Evolutionary conservation across 2,113 vertebrate species (phyloP), one percentile per base, ranked within the genome.

Genomic region (Dromaius novaehollandiae): DNA sequence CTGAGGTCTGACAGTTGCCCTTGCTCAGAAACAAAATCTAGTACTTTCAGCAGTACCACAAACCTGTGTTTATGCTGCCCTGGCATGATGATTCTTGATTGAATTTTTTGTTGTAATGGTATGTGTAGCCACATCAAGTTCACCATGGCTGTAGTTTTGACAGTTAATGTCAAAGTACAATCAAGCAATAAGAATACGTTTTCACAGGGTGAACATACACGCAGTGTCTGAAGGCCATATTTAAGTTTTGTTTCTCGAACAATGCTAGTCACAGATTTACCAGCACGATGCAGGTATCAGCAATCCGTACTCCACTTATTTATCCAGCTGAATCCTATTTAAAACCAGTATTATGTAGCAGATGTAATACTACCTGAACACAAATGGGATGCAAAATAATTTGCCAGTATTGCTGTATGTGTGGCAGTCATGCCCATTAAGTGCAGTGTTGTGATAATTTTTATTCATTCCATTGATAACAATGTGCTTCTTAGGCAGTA

Each of bases 381-480:
- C 66, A 91, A 93, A 93, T 79, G 44, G 25, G 32, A 58, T 91
- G 94, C 1, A 0, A 93, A 95, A 95, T 68, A 0, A 76, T 94
- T 60, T 90, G 34, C 65, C 61, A 73, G 42, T n/a, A 48, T 80
- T 74, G 38, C 58, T 83, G 94, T 79, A 11, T 28, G 28, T 80
- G 85, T 76, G 74, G 65, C 51, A 76, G 53, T 73, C 91, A 82
- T 90, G 55, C 48, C 80, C 77, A 92, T 90, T 93, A 95, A 94
- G 82, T 64, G 46, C 71, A 88, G 34, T 9, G 50, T 66, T 84
- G 71, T 82, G 68, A 94, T 93, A 80, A 79, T 84, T 94, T 81
- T 42, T 60, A 66, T 91, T 92, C 9, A 1, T 95, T 94, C 93
- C 75, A 69, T 70, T 86, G 89, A 93, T 76, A 96, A 95, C 85